A percentile compares a stretch with the other conserved stretches of the same genome.
These are phyloP conservation scores for Pararge aegeria DNA, from an alignment of 1,140 invertebrate genomes.

Conservation along the genomic window DNA sequence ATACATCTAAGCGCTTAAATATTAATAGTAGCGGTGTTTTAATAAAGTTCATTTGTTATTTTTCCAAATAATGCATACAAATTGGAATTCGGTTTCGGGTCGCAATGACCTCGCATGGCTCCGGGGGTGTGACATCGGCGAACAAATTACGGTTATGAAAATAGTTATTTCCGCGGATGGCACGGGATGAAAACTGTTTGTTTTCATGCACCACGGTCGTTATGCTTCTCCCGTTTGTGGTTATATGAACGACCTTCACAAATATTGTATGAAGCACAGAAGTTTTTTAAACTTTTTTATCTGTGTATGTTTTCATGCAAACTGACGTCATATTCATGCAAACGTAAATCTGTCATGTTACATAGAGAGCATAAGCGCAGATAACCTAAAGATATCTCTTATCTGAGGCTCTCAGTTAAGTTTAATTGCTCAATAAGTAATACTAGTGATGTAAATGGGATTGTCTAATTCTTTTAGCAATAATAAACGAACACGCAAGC, in stretches of 20 bases:
- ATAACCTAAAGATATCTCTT: no score
- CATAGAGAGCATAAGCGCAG: no score
- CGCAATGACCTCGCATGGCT: conserved; percentile 26
- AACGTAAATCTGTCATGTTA: no score
- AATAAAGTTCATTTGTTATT: neutral
- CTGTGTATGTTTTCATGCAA: no score
- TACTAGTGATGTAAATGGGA: no score
- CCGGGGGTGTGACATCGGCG: conserved; percentile 26
- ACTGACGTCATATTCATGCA: no score
- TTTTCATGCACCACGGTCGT: neutral
- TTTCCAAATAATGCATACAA: conserved; percentile 19
- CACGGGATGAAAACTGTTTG: conserved; percentile 7
- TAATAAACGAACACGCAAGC: no score
- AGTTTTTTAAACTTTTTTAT: no score
- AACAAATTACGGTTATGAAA: conserved; percentile 39
- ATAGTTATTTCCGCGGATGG: conserved; percentile 15
- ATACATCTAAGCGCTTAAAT: neutral
- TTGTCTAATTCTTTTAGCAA: no score
- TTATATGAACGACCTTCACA: neutral
- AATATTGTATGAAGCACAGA: no score
- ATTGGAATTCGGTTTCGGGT: conserved; percentile 37
- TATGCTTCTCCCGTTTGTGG: neutral
- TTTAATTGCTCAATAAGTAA: no score
- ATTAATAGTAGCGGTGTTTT: neutral
- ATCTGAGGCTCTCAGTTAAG: no score